These are phyloP conservation scores for Diaperis boleti DNA, from an alignment of 2,888 invertebrate genomes.

Conservation along the genomic window DNA sequence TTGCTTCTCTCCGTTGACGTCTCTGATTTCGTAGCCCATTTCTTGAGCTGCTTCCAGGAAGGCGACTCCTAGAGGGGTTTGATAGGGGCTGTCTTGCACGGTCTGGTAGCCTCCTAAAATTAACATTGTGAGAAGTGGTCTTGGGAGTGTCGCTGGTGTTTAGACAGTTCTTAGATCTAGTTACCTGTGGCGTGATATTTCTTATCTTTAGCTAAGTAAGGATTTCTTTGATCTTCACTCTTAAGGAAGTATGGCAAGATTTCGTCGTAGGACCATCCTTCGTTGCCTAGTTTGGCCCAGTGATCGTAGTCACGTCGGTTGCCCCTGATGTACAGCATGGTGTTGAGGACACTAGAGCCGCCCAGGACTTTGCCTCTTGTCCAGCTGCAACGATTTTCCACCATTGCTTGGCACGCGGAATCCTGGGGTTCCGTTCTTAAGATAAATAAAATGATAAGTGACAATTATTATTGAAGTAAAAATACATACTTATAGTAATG, in stretches of 20 bases:
- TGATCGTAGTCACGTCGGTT: slow-evolving; percentile 88
- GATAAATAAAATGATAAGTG: background rate
- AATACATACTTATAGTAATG: too few species aligned
- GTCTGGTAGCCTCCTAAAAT: slow-evolving; percentile 79
- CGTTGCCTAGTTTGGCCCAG: slow-evolving; percentile 88
- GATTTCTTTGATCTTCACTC: slow-evolving; percentile 89
- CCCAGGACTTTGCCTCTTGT: slow-evolving; percentile 91
- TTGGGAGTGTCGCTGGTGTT: too few species aligned
- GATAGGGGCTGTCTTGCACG: slow-evolving; percentile 82
- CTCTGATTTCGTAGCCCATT: slow-evolving; percentile 89
- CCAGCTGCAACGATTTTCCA: slow-evolving; percentile 87
- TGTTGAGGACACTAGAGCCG: slow-evolving; percentile 89
- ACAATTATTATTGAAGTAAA: too few species aligned
- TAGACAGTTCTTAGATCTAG: background rate
- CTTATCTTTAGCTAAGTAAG: slow-evolving; percentile 82
- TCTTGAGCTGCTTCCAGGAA: slow-evolving; percentile 92
- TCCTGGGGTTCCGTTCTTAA: slow-evolving; percentile 83
- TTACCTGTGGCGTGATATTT: slow-evolving; percentile 80
- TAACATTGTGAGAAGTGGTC: background rate
- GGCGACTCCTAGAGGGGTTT: slow-evolving; percentile 81
- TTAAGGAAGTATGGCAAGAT: slow-evolving; percentile 87
- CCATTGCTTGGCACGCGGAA: slow-evolving; percentile 89
- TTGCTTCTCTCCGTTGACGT: slow-evolving; percentile 88
- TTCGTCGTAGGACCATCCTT: slow-evolving; percentile 89
- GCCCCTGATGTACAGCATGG: slow-evolving; percentile 92